Base-by-base conservation (phyloP, 2,888 invertebrate species). In the Aspidiotus rigidus region DNA sequence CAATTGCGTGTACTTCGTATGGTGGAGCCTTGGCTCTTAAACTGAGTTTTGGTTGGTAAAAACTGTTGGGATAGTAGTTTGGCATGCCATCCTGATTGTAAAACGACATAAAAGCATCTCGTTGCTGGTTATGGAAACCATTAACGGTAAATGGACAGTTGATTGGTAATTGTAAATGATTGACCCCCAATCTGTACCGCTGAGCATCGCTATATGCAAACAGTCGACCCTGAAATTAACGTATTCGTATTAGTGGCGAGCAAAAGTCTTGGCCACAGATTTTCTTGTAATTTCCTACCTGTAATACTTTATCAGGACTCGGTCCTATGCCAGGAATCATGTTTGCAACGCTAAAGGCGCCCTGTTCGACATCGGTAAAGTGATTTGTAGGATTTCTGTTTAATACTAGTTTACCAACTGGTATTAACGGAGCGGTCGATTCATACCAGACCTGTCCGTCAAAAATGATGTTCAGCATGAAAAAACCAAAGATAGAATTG, bases 31-130 rank as follows among this genome's bases (percentile, higher is more conserved):
- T 83, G 1, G 87, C 87, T 5, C 85, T 81, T 0, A 85, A 83
- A 75, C 86, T 85, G 72, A 84, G 84, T 73, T 85, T 84, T 0
- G 96, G 94, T 0, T 96, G 97, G 72, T 84, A 82, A 80, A 96
- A 98, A 72, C 94, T 95, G 81, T 98, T 98, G 0, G 98, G 98
- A 81, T 85, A 94, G 78, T 98, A 98, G 79, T 97, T 97, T 7
- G 97, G 97, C 7, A 89, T 88, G 39, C 88, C 89, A 7, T 85
- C 87, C 79, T 94, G 93, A 78, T 93, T 94, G 74, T 84, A 85
- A 10, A 86, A 82, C 55, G 83, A 81, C 82, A 88, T 88, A 3
- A 86, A 84, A 0, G 96, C 97, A 78, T 97, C 96, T 53, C 97
- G 85, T 79, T 95, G 93, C 77, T 91, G 95, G 78, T 94, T 92